Conservation (phyloP, 1,140 invertebrate genomes). For the Pteromalus puparum region DNA sequence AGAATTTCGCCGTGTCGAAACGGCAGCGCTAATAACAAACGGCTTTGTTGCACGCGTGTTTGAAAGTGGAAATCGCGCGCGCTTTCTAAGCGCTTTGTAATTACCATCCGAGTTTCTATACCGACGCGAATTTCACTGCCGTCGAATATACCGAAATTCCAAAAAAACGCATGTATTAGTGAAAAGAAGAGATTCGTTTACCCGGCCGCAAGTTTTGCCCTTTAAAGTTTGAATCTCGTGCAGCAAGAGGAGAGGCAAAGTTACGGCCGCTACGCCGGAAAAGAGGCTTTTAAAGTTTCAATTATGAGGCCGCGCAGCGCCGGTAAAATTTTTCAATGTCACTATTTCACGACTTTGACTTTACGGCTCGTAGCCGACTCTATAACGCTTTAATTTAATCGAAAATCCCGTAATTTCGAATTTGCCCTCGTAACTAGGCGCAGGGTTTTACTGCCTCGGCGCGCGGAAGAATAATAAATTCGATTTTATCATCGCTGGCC, state of each 20-base stretch:
- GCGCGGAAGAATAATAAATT: no score
- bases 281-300: conserved; percentile 45
- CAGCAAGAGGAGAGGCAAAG: not conserved
- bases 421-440: not conserved
- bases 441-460: no score
- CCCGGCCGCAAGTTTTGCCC: conserved; percentile 10
- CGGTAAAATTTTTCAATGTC: conserved; percentile 40
- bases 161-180: no score
- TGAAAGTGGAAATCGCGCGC: not conserved
- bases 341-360: conserved; percentile 24
- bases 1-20: no score
- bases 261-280: not conserved
- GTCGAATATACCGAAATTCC: no score
- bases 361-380: not conserved
- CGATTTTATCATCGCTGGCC: no score
- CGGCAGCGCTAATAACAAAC: no score
- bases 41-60: no score
- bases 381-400: conserved; percentile 1
- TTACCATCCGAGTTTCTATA: not conserved
- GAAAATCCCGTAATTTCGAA: conserved; percentile 2
- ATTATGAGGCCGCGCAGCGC: conserved; percentile 28
- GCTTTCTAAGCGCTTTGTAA: conserved; percentile 21
- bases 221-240: conserved; percentile 35
- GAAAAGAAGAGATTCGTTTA: no score
- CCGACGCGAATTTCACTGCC: not conserved